These are phyloP conservation scores for Campaea margaritaria DNA, from an alignment of 2,888 invertebrate species.

Conservation along the genomic window DNA sequence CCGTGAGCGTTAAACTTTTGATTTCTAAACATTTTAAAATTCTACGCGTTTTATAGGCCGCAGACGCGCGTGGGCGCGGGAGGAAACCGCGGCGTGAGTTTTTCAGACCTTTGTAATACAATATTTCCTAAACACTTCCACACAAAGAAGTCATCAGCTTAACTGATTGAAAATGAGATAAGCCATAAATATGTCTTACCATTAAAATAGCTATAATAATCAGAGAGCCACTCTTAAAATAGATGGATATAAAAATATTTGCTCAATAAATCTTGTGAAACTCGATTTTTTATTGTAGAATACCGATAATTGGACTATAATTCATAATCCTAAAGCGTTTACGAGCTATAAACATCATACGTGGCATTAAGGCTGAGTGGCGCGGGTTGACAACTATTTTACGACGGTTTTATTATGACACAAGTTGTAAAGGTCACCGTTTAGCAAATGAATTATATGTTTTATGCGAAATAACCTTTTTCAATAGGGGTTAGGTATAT, in stretches of 20 bases:
- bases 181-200: constrained; percentile 30
- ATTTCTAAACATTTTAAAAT: too few relatives aligned
- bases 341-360: constrained; percentile 43
- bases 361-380: constrained; percentile 38
- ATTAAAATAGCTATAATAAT: constrained; percentile 38
- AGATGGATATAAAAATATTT: constrained; percentile 42
- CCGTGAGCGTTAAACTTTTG: too few relatives aligned
- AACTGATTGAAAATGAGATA: constrained; percentile 18
- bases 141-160: constrained; percentile 22
- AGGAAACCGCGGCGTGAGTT: too few relatives aligned
- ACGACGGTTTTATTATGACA: constrained; percentile 44
- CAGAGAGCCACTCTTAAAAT: constrained; percentile 34
- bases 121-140: constrained; percentile 3
- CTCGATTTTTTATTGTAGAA: constrained; percentile 39
- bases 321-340: constrained; percentile 43
- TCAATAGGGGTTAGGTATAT: background rate
- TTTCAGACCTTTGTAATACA: background rate
- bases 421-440: constrained; percentile 39
- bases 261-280: constrained; percentile 41
- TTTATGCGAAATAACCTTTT: constrained; percentile 15
- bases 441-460: constrained; percentile 26
- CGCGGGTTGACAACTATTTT: constrained; percentile 45
- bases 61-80: too few relatives aligned
- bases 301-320: constrained; percentile 44
- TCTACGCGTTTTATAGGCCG: too few relatives aligned